Percentiles rank a stretch among this genome's conserved stretches.
phyloP scores from a whole-genome alignment of 1,140 invertebrate genomes.

The Anthonomus grandis region DNA sequence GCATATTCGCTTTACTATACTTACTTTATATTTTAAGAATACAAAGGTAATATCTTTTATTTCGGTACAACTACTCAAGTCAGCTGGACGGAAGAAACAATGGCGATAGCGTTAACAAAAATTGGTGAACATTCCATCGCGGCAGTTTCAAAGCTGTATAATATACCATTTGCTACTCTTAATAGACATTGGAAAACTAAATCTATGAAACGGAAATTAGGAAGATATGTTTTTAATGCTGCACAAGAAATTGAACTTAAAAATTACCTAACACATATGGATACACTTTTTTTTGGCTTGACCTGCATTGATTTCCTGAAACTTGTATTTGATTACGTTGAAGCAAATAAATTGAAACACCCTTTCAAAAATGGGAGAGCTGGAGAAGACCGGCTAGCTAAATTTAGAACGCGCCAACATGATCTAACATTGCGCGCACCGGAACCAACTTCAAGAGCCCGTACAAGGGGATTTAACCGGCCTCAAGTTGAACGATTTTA shows the following conservation, averaged over 20 bases:
- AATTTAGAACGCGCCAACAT: not conserved
- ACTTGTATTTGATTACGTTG: too few relatives aligned
- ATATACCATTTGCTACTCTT: constrained; percentile 5
- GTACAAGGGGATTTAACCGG: too few relatives aligned
- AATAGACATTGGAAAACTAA: constrained; percentile 15
- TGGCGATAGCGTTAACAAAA: constrained; percentile 7
- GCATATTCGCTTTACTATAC: not conserved
- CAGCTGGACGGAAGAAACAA: not conserved
- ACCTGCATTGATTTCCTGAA: too few relatives aligned
- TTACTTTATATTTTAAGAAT: not conserved
- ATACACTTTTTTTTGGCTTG: not conserved
- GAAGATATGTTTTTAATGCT: too few relatives aligned
- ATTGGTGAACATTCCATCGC: not conserved
- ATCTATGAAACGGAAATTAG: constrained; percentile 2
- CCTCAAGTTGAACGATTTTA: too few relatives aligned
- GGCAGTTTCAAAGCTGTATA: constrained; percentile 1
- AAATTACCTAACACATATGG: constrained; percentile 1
- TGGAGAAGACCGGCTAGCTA: too few relatives aligned
- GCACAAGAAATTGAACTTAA: not conserved
- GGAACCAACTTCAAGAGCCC: too few relatives aligned
- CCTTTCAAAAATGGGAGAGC: not conserved
- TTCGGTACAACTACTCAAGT: not conserved
- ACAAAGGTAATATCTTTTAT: not conserved
- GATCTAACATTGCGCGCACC: not conserved
- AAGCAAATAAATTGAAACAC: not conserved